phyloP scores from a whole-genome alignment of 1,140 invertebrate species.

The Halictus rubicundus region DNA sequence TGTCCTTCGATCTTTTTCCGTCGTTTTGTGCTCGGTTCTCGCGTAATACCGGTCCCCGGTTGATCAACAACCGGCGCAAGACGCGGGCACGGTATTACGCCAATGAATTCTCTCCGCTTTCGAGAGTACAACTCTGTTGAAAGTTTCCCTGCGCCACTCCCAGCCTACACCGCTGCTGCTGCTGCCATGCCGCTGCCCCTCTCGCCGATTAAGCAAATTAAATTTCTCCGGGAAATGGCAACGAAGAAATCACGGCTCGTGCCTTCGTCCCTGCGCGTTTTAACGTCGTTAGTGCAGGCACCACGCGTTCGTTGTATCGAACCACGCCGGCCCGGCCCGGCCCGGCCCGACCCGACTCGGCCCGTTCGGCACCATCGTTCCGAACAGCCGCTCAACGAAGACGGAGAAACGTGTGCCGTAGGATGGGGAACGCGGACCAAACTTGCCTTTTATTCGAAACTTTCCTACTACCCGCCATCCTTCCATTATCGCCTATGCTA shows the following conservation, averaged over 20 bases:
- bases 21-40: slow-evolving; percentile 1
- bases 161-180: not conserved
- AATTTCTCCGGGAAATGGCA: slow-evolving; percentile 66
- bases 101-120: slow-evolving; percentile 62
- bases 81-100: slow-evolving; percentile 49
- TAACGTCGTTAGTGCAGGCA: slow-evolving; percentile 61
- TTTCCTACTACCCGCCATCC: not conserved
- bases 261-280: slow-evolving; percentile 54
- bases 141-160: slow-evolving; percentile 48
- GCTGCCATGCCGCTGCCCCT: slow-evolving; percentile 25
- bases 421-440: slow-evolving; percentile 36
- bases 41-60: slow-evolving; percentile 9
- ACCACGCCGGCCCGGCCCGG: slow-evolving; percentile 1
- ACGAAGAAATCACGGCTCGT: slow-evolving; percentile 67
- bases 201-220: slow-evolving; percentile 70
- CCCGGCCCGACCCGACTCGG: too few species aligned
- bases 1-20: too few species aligned
- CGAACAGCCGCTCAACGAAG: slow-evolving; percentile 28
- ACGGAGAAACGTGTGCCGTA: slow-evolving; percentile 1
- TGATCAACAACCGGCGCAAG: slow-evolving; percentile 42
- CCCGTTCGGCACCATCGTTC: not conserved
- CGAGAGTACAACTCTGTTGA: slow-evolving; percentile 55
- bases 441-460: slow-evolving; percentile 49
- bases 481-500: slow-evolving; percentile 7
- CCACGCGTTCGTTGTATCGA: slow-evolving; percentile 50